Base-by-base conservation (phyloP, 2,888 invertebrate species). In the Drosophila melanosoma region DNA sequence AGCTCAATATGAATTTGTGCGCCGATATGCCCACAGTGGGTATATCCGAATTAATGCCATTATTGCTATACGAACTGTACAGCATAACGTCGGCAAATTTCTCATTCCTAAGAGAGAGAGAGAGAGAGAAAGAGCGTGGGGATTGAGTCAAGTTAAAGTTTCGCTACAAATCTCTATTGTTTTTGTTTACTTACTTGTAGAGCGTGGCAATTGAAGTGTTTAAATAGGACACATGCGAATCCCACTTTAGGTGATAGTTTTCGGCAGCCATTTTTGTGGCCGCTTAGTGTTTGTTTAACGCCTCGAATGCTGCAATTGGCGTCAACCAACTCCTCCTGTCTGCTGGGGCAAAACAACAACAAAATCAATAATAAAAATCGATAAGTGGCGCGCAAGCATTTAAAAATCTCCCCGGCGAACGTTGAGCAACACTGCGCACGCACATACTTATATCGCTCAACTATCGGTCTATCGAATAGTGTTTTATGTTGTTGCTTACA, bases 221-320 rank as follows among this genome's bases (percentile, higher is more conserved):
- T 87, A 97, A 94, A 93, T 97, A 96, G 36, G 96, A 95, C 88
- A 96, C 95, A 94, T 97, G 97, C 81, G 97, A 97, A 93, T 97
- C 96, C 97, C 97, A 97, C 94, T 97, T 97, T 62, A 97, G 94
- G 93, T 97, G 97, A 93, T 97, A 97, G 87, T 97, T 97, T 93
- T 97, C 97, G 88, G 95, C 94, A 73, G 92, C 87, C 93, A 92
- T 92, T 49, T 87, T 70, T 62, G 60, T 32, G 71, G 68, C 64
- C 60, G 58, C 38, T 10, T 1, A 35, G 52, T 54, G 52, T 38
- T 40, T 29, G 8, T 36, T 33, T 12, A 45, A 38, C 51, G 63
- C 64, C 61, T 64, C 57, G 33, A 63, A 70, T 52, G 60, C 60
- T 54, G 60, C 66, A 69, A 64, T 61, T 52, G 51, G 36, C 58